phyloP scores from a whole-genome alignment of 2,888 invertebrate species.

The Oxystoma pomonae region DNA sequence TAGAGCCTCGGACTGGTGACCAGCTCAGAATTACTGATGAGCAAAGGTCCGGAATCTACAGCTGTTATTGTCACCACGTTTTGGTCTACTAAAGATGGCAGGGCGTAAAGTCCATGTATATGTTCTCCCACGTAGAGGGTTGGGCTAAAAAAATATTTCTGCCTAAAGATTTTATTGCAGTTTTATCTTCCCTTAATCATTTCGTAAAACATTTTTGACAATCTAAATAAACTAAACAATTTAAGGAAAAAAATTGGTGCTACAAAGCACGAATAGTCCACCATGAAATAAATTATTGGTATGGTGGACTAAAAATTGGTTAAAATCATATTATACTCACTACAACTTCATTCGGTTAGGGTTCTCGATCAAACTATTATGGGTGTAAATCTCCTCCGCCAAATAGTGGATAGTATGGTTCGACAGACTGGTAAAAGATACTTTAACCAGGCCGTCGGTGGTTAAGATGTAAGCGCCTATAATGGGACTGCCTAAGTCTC shows the following conservation, averaged over 20 bases:
- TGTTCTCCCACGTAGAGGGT: slow-evolving; percentile 91
- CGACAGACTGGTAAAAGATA: slow-evolving; percentile 87
- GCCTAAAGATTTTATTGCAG: too few relatives aligned
- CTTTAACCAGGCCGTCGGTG: slow-evolving; percentile 71
- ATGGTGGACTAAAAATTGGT: too few relatives aligned
- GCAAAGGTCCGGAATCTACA: slow-evolving; percentile 59
- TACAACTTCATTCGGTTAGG: slow-evolving; percentile 51
- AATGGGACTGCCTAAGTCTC: slow-evolving; percentile 83
- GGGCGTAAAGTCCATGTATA: slow-evolving; percentile 82
- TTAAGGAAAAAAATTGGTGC: too few relatives aligned
- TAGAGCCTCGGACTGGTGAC: slow-evolving; percentile 36
- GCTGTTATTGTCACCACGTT: slow-evolving; percentile 78
- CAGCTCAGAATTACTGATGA: slow-evolving; percentile 68
- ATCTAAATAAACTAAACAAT: too few relatives aligned
- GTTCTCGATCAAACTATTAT: slow-evolving; percentile 44
- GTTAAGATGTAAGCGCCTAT: slow-evolving; percentile 82
- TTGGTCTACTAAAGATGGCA: slow-evolving; percentile 90
- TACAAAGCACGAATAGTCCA: too few relatives aligned
- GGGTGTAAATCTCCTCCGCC: slow-evolving; percentile 38
- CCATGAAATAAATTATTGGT: too few relatives aligned
- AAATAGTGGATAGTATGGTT: slow-evolving; percentile 75
- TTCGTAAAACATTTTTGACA: too few relatives aligned
- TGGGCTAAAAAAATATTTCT: slow-evolving; percentile 64
- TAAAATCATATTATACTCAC: slow-evolving; percentile 49
- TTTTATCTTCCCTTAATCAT: too few relatives aligned